Percentiles rank a stretch among this genome's conserved stretches.
Evolutionary conservation across 2,113 vertebrate species (phyloP).

Genomic region (Nycticebus coucang): DNA sequence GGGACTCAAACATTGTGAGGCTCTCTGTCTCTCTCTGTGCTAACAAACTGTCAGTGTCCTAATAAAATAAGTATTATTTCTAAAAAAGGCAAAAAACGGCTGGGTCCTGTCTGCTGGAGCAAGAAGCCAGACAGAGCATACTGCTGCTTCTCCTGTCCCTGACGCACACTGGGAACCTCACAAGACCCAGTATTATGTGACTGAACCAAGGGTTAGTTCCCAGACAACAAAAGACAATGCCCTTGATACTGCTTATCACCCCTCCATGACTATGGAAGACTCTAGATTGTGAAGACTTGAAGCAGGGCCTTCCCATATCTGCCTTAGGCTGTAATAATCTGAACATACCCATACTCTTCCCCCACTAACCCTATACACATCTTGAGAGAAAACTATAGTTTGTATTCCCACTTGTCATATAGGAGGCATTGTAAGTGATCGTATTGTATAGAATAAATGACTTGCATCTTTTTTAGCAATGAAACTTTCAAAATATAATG

Average conservation of each 20-base stretch:
- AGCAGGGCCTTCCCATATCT: background rate
- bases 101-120: slow-evolving; percentile 36
- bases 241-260: background rate
- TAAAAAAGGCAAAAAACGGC: slow-evolving; percentile 84
- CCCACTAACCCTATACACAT: fast-evolving
- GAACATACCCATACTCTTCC: background rate
- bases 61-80: slow-evolving; percentile 81
- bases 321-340: background rate
- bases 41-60: slow-evolving; percentile 77
- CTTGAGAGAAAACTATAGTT: background rate
- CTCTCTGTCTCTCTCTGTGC: slow-evolving; percentile 73
- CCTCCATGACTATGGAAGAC: background rate
- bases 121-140: slow-evolving; percentile 55
- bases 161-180: slow-evolving; percentile 28
- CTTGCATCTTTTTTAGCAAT: background rate
- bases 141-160: background rate
- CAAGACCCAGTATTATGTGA: background rate
- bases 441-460: background rate
- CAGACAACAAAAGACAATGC: slow-evolving; percentile 34
- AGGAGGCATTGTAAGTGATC: background rate
- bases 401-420: background rate
- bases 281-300: background rate
- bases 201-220: slow-evolving; percentile 56
- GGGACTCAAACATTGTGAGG: slow-evolving; percentile 79
- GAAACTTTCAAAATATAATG: background rate